Conservation (phyloP, 2,888 invertebrate genomes). For the Drosophila multiciliata region DNA sequence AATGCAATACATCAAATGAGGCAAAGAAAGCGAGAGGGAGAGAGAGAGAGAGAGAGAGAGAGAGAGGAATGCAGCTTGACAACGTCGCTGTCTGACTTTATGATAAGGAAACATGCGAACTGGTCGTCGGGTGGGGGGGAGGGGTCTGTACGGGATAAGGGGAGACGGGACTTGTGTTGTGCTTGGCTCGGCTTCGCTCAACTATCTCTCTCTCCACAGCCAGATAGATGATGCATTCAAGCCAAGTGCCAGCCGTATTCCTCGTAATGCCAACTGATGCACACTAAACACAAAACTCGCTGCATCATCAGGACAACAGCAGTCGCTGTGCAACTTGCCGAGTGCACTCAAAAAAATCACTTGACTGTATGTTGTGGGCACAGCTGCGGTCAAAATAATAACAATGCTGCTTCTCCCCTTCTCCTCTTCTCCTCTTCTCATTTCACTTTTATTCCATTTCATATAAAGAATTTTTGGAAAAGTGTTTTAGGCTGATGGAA, state of each 20-base stretch:
- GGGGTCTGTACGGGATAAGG: background rate
- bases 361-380: background rate
- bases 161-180: background rate
- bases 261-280: slow-evolving; percentile 40
- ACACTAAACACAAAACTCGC: slow-evolving; percentile 12
- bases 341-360: background rate
- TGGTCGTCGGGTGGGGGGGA: no score
- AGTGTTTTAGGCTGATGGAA: no score
- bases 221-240: slow-evolving; percentile 72
- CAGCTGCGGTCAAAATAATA: background rate
- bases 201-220: slow-evolving; percentile 5
- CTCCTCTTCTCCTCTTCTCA: background rate
- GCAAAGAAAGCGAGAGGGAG: slow-evolving; percentile 10
- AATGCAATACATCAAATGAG: slow-evolving; percentile 74
- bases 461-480: no score
- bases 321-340: background rate
- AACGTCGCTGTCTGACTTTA: slow-evolving; percentile 55
- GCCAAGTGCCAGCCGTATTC: slow-evolving; percentile 52
- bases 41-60: background rate
- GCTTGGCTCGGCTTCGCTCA: background rate
- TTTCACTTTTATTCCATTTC: background rate
- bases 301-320: background rate
- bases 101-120: slow-evolving; percentile 72
- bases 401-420: background rate
- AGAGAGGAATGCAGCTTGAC: slow-evolving; percentile 34